phyloP scores from a whole-genome alignment of 53 echinoderm and acorn worm species.

The Patiria pectinifera region DNA sequence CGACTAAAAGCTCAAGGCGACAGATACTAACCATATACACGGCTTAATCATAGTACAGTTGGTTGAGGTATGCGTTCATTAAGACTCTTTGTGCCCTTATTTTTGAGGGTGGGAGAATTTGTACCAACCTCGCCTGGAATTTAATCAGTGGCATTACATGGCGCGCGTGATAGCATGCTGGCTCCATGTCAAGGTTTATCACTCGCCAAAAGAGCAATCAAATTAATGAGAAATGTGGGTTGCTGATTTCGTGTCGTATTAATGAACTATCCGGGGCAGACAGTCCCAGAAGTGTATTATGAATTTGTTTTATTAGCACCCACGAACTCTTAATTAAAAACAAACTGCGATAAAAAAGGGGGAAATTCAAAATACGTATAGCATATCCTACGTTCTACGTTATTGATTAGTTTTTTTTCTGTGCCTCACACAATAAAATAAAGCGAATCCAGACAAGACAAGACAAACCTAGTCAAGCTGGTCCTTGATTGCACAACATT shows the following conservation, averaged over 20 bases:
- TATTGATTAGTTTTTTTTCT: no score
- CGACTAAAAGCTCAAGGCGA: background rate
- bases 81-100: background rate
- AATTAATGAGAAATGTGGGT: background rate
- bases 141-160: background rate
- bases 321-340: no score
- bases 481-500: no score
- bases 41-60: background rate
- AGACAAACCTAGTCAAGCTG: no score
- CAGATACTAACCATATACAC: background rate
- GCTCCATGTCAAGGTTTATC: background rate
- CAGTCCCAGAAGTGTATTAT: no score
- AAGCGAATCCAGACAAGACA: no score
- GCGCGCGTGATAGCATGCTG: background rate
- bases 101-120: background rate
- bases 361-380: no score
- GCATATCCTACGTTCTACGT: no score
- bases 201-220: background rate
- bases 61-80: background rate
- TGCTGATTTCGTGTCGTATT: background rate
- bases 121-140: background rate
- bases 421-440: no score
- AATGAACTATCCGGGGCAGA: no score
- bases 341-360: no score
- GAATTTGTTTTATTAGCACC: no score